phyloP scores from a whole-genome alignment of 1,140 invertebrate species.

The Popillia japonica region DNA sequence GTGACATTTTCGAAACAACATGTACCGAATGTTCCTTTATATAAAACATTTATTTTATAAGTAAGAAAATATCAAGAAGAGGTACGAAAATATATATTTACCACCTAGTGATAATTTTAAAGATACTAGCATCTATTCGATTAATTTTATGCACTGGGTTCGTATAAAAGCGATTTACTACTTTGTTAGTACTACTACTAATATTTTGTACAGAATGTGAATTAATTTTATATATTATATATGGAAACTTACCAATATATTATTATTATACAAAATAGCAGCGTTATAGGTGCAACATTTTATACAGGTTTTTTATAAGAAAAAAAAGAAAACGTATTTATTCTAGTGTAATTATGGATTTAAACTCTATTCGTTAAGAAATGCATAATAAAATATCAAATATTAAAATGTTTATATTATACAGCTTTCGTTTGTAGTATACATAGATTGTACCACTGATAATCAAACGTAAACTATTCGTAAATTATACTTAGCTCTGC shows the following conservation, averaged over 20 bases:
- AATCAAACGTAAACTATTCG: no score
- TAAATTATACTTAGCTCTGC: no score
- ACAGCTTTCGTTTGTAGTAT: no score
- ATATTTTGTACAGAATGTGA: not conserved
- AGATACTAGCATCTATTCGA: not conserved
- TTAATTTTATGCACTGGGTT: not conserved
- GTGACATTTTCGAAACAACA: not conserved
- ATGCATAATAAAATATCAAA: no score
- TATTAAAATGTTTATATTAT: no score
- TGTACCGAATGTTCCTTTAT: constrained; percentile 1
- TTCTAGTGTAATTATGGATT: constrained; percentile 9
- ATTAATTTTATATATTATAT: not conserved
- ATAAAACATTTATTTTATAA: not conserved
- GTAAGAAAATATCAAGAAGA: not conserved
- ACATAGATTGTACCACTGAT: no score
- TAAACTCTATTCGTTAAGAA: not conserved
- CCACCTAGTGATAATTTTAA: not conserved
- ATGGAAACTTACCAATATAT: constrained; percentile 2
- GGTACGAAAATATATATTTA: not conserved
- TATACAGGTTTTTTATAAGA: constrained; percentile 12
- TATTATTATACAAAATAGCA: not conserved
- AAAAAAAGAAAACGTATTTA: not conserved
- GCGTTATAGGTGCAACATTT: constrained; percentile 19
- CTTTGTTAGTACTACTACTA: not conserved
- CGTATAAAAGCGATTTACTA: not conserved